Percentiles rank a stretch among this genome's conserved stretches.
Evolutionary conservation across 2,888 invertebrate species (phyloP).

Genomic region (Lasioglossum lativentre): DNA sequence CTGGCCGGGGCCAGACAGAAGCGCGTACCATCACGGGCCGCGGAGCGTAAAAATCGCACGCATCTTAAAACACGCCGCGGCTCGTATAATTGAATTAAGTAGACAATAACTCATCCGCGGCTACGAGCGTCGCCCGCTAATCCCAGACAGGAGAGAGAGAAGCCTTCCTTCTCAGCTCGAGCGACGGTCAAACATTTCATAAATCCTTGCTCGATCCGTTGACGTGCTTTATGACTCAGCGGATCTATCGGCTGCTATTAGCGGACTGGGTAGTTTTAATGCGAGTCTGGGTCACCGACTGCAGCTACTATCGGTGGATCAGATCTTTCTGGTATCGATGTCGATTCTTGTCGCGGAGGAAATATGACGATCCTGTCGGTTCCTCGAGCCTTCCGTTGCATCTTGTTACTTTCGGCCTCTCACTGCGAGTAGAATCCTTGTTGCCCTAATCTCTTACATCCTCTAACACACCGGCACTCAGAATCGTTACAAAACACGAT

Average conservation of each 20-base stretch:
- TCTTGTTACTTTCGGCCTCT: background rate
- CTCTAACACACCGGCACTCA: background rate
- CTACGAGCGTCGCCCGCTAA: conserved; percentile 17
- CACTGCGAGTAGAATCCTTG: background rate
- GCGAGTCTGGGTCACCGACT: background rate
- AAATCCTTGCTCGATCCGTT: conserved; percentile 27
- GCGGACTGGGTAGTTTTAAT: background rate
- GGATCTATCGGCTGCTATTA: conserved; percentile 8
- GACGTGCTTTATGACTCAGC: background rate
- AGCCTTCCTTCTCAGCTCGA: conserved; percentile 3
- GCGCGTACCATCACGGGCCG: conserved; percentile 62
- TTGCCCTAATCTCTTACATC: background rate
- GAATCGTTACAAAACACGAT: background rate
- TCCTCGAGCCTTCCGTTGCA: background rate
- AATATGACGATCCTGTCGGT: background rate
- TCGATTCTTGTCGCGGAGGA: background rate
- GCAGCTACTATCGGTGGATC: background rate
- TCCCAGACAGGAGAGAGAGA: conserved; percentile 18
- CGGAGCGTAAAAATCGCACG: conserved; percentile 80
- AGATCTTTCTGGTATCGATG: background rate
- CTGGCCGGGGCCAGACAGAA: conserved; percentile 32
- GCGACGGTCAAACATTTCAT: conserved; percentile 44
- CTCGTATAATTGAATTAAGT: conserved; percentile 80
- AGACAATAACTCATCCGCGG: conserved; percentile 71
- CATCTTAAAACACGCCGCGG: conserved; percentile 75